Conservation (phyloP, 2,113 vertebrate species). For the Coreoperca whiteheadi region DNA sequence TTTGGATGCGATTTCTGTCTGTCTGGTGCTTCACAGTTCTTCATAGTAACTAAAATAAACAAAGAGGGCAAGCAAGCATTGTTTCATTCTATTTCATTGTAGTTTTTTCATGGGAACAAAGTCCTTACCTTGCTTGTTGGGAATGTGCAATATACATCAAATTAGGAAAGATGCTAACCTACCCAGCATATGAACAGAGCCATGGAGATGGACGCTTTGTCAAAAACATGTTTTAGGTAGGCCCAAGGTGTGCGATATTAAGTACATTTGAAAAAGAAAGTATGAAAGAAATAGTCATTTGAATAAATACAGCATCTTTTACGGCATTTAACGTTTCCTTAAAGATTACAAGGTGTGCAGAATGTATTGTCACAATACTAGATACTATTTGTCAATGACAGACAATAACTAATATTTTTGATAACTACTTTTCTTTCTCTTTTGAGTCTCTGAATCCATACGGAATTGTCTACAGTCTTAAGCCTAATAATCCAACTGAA, state of each 20-base stretch:
- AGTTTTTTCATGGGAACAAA: not conserved
- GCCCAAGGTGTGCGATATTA: not conserved
- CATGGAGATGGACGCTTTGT: not conserved
- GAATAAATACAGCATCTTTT: too few relatives aligned
- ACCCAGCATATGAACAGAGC: not conserved
- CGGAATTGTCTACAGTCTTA: not conserved
- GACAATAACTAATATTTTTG: not conserved
- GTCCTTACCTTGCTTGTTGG: not conserved
- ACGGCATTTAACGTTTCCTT: too few relatives aligned
- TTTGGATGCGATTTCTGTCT: not conserved
- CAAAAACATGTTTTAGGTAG: not conserved
- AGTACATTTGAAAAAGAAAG: too few relatives aligned
- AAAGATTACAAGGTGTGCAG: not conserved
- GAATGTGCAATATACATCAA: not conserved
- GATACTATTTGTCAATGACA: not conserved
- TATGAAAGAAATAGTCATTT: too few relatives aligned
- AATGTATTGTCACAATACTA: not conserved
- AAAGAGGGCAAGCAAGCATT: too few relatives aligned
- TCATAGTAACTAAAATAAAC: not conserved
- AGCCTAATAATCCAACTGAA: not conserved
- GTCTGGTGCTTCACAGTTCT: not conserved
- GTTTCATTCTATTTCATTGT: not conserved
- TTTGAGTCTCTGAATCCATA: not conserved
- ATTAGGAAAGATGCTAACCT: not conserved
- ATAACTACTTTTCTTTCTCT: not conserved